Conservation (phyloP, 1,140 invertebrate species). For the Ctenoplectra terminalis region DNA sequence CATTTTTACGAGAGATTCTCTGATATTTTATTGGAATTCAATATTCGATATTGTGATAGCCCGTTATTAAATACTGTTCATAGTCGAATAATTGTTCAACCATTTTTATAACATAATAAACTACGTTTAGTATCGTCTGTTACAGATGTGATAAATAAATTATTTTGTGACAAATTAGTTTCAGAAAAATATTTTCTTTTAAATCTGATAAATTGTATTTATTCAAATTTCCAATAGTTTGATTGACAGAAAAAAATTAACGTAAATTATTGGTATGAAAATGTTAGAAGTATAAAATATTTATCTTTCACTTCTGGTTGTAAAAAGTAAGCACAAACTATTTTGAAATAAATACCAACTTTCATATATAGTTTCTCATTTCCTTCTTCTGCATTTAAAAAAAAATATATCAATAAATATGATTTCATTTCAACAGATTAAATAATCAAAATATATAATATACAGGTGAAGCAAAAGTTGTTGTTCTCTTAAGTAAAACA, state of each 20-base stretch:
- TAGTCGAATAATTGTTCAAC: neutral
- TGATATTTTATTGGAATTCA: constrained; percentile 37
- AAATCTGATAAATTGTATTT: neutral
- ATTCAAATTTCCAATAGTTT: neutral
- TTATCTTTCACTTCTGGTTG: neutral
- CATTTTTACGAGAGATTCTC: neutral
- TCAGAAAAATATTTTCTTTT: neutral
- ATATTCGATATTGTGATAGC: constrained; percentile 24
- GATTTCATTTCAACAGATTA: too few relatives aligned
- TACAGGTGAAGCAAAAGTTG: too few relatives aligned
- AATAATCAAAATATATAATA: too few relatives aligned
- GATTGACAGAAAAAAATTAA: neutral
- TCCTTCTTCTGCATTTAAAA: too few relatives aligned
- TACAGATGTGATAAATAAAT: neutral
- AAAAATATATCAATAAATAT: too few relatives aligned
- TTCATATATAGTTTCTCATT: too few relatives aligned
- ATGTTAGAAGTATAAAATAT: neutral
- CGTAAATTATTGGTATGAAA: neutral
- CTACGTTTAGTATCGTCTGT: neutral
- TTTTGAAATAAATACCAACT: too few relatives aligned
- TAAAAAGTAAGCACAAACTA: too few relatives aligned
- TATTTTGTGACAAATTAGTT: neutral
- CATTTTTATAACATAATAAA: neutral
- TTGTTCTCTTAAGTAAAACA: too few relatives aligned
- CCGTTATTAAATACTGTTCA: constrained; percentile 32